Percentiles rank a stretch among this genome's conserved stretches.
Evolutionary conservation across 2,797 vertebrate species (phyloP).

Genomic region (Bradypodion pumilum): DNA sequence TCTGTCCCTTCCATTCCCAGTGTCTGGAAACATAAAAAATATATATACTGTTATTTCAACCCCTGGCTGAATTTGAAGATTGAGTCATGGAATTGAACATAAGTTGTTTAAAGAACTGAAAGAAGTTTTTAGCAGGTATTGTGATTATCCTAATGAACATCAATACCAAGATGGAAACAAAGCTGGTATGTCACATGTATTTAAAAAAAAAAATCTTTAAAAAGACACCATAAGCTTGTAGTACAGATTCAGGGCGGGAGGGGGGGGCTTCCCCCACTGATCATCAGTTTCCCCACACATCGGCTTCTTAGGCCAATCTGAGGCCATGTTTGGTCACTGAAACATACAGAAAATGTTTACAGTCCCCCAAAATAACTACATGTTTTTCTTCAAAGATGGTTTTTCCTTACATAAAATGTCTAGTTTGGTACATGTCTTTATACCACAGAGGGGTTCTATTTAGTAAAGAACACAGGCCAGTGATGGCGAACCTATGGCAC

Average conservation of each 20-base stretch:
- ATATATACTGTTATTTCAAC: background rate
- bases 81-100: background rate
- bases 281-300: background rate
- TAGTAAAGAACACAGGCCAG: background rate
- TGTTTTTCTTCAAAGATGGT: constrained; percentile 31
- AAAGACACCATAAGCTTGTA: background rate
- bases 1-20: background rate
- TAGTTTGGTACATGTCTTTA: constrained; percentile 28
- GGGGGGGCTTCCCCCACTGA: background rate
- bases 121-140: background rate
- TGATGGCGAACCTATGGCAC: no score
- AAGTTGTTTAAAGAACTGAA: background rate
- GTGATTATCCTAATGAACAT: background rate
- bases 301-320: background rate
- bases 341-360: background rate
- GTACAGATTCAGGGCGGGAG: background rate
- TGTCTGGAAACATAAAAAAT: background rate
- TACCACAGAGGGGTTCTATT: background rate
- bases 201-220: background rate
- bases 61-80: background rate
- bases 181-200: background rate
- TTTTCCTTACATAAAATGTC: background rate
- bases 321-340: background rate
- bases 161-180: background rate
- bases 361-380: background rate